Conservation (phyloP, 1,140 invertebrate species). For the Helicoverpa zea region DNA sequence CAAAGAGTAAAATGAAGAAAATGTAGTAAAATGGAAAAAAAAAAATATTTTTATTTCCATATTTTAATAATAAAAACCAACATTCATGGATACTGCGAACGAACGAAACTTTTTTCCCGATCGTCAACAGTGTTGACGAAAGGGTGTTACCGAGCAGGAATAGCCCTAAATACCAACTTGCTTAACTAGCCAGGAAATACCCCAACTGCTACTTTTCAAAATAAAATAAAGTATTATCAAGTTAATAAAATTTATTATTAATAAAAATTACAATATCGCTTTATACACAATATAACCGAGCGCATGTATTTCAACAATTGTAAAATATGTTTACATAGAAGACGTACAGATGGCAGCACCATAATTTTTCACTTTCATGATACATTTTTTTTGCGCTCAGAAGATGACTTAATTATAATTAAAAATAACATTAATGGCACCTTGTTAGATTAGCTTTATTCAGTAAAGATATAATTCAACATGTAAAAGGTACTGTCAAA, state of each 20-base stretch:
- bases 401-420: background rate
- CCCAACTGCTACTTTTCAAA: background rate
- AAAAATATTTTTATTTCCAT: too few species aligned
- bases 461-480: conserved; percentile 36
- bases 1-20: too few species aligned
- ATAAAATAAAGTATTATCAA: conserved; percentile 40
- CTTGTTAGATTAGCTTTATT: conserved; percentile 62
- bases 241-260: conserved; percentile 68
- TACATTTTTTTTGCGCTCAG: conserved; percentile 13
- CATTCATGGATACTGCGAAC: too few species aligned
- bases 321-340: too few species aligned
- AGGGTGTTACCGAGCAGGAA: too few species aligned
- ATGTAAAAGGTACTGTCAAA: background rate
- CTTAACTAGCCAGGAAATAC: too few species aligned
- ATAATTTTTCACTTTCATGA: background rate
- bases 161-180: too few species aligned
- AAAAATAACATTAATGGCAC: conserved; percentile 73
- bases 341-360: background rate
- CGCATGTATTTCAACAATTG: background rate
- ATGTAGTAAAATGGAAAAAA: too few species aligned
- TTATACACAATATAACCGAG: conserved; percentile 34
- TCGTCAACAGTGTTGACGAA: too few species aligned
- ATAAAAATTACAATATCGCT: conserved; percentile 57
- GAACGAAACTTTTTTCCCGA: too few species aligned
- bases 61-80: too few species aligned